Evolutionary conservation across 2,888 invertebrate species (phyloP), one percentile per base, ranked within the genome.

Genomic region (Molanna angustata): DNA sequence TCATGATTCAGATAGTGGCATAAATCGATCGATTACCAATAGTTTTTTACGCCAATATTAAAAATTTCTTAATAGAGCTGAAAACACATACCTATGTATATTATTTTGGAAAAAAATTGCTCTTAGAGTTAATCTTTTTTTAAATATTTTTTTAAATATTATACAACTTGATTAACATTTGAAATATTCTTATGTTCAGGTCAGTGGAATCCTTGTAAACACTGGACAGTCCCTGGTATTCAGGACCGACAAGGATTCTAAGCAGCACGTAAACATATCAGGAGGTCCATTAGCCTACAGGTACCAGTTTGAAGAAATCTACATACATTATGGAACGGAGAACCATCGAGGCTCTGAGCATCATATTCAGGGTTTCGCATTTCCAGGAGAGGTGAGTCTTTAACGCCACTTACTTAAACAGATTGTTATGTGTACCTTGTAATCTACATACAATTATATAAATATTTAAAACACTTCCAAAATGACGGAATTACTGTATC

Each of bases 321-420:
- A 94, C 77, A 90, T 95, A 67, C 96, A 96, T 74, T 96, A 94
- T 69, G 95, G 95, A 22, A 85, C 86, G 62, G 88, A 89, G 61
- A 90, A 96, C 66, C 85, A 84, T 62, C 83, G 88, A 61, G 99
- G 98, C 13, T 98, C 97, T 0, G 98, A 99, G 70, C 98, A 99
- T 71, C 89, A 86, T 64, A 91, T 99, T 61, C 93, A 94, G 64
- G 92, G 94, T 58, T 90, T 94, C 65, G 86, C 93, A 37, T 99
- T 98, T 72, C 97, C 98, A 19, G 97, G 94, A 52, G 99, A 99
- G 86, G 97, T 98, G 68, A 82, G 82, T 71, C 27, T 27, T 27
- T 33, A 1, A 46, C 40, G 4, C 6, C 27, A 27, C 11, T 27
- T 27, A 27, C n/a, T n/a, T n/a, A n/a, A n/a, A n/a, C n/a, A n/a